Evolutionary conservation across 23 tunicate species (phyloP).

Genomic region (Ciona savignyi): DNA sequence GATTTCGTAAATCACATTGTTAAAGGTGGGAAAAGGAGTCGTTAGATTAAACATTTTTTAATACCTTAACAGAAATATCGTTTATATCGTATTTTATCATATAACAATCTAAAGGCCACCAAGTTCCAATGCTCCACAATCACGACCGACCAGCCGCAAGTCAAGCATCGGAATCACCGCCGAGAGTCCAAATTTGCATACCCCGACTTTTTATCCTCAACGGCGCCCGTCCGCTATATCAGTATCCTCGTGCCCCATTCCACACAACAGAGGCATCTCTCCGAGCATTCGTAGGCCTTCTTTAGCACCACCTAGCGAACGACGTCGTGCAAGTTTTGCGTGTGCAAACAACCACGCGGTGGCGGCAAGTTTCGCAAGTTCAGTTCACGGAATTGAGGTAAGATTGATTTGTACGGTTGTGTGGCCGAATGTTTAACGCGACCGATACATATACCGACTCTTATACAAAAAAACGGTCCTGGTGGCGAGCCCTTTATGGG

Average conservation of each 20-base stretch:
- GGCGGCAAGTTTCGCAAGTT: constrained; percentile 57
- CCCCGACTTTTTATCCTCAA: constrained; percentile 18
- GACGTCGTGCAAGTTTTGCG: constrained; percentile 30
- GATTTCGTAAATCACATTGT: too few relatives aligned
- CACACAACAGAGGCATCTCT: constrained; percentile 11
- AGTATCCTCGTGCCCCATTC: constrained; percentile 35
- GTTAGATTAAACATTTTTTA: too few relatives aligned
- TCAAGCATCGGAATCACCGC: background rate
- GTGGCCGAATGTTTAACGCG: too few relatives aligned
- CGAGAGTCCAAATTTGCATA: background rate
- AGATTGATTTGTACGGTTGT: background rate
- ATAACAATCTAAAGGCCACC: too few relatives aligned
- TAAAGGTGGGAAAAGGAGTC: too few relatives aligned
- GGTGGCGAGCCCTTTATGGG: too few relatives aligned
- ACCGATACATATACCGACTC: too few relatives aligned
- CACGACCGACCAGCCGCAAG: background rate
- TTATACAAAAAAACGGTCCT: too few relatives aligned
- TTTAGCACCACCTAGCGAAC: constrained; percentile 9
- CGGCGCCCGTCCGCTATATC: constrained; percentile 30
- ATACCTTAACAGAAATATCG: too few relatives aligned
- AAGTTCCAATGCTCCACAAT: background rate
- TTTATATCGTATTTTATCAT: too few relatives aligned
- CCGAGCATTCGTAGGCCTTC: constrained; percentile 11
- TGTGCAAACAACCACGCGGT: constrained; percentile 14
- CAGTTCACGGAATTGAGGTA: constrained; percentile 58